These are phyloP conservation scores for Tamias sibiricus DNA, from an alignment of 2,113 vertebrate genomes.

Conservation along the genomic window DNA sequence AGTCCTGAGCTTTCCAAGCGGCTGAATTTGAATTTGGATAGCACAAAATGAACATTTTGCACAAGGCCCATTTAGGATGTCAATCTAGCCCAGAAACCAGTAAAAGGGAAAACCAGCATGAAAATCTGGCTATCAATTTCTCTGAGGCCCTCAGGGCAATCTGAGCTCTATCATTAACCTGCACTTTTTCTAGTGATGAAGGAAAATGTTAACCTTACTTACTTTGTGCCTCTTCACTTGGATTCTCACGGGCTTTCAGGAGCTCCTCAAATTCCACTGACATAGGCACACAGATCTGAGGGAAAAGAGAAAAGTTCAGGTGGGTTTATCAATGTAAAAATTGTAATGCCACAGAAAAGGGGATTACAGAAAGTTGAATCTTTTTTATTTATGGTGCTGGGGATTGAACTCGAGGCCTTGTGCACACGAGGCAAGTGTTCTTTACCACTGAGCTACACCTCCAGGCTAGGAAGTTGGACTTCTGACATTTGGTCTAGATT, in stretches of 20 bases:
- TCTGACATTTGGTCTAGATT: not conserved
- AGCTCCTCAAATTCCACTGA: slow-evolving; percentile 98
- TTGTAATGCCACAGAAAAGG: not conserved
- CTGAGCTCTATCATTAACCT: not conserved
- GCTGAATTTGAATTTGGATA: not conserved
- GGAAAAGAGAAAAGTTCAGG: not conserved
- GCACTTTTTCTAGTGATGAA: not conserved
- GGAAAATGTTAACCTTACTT: slow-evolving; percentile 73
- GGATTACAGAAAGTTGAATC: not conserved
- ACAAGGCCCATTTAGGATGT: not conserved
- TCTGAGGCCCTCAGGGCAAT: not conserved
- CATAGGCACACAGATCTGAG: slow-evolving; percentile 98
- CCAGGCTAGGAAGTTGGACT: not conserved
- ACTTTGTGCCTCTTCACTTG: slow-evolving; percentile 98
- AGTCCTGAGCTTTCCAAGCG: not conserved
- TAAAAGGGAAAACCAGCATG: not conserved
- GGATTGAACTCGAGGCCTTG: not conserved
- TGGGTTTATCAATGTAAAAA: not conserved
- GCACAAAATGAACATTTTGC: not conserved
- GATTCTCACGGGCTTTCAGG: slow-evolving; percentile 96
- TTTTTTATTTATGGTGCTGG: not conserved
- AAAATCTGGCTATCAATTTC: not conserved
- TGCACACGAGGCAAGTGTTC: not conserved
- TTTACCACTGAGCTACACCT: not conserved
- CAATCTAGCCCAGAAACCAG: not conserved